These are phyloP conservation scores for Dinocampus coccinellae DNA, from an alignment of 2,888 invertebrate species.

Conservation along the genomic window DNA sequence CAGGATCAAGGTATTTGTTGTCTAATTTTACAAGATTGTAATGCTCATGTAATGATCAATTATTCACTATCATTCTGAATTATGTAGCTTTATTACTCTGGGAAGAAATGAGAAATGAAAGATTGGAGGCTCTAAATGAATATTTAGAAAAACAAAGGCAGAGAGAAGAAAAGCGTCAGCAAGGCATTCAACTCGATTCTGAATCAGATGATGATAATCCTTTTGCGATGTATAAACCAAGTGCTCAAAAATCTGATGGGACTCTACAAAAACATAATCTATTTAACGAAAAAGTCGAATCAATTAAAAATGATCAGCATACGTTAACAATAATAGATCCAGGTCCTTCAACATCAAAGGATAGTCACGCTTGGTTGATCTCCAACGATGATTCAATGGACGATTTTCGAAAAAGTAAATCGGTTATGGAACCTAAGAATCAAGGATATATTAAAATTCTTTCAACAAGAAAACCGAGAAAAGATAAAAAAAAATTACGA, in stretches of 20 bases:
- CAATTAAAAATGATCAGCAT: conserved; percentile 18
- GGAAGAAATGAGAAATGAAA: conserved; percentile 53
- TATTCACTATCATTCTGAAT: not conserved
- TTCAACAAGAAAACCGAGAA: conserved; percentile 31
- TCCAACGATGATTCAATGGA: not conserved
- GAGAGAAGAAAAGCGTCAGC: conserved; percentile 55
- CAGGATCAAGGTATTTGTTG: conserved; percentile 51
- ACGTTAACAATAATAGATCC: conserved; percentile 46
- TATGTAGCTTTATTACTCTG: conserved; percentile 57
- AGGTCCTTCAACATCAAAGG: conserved; percentile 53
- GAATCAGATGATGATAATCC: conserved; percentile 62
- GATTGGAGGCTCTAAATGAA: conserved; percentile 54
- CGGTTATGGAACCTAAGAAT: conserved; percentile 14
- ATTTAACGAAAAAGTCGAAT: not conserved
- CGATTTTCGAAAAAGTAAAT: not conserved
- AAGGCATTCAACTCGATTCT: conserved; percentile 58
- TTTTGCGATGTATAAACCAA: conserved; percentile 55
- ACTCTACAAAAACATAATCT: not conserved
- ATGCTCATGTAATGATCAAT: not conserved
- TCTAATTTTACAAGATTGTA: not conserved
- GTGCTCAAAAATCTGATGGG: conserved; percentile 27
- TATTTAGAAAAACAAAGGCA: conserved; percentile 60
- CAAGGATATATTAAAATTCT: conserved; percentile 16
- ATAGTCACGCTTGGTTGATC: conserved; percentile 45
- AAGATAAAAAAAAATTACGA: conserved; percentile 35